phyloP scores from a whole-genome alignment of 2,888 invertebrate species.

The Andrena trimmerana region DNA sequence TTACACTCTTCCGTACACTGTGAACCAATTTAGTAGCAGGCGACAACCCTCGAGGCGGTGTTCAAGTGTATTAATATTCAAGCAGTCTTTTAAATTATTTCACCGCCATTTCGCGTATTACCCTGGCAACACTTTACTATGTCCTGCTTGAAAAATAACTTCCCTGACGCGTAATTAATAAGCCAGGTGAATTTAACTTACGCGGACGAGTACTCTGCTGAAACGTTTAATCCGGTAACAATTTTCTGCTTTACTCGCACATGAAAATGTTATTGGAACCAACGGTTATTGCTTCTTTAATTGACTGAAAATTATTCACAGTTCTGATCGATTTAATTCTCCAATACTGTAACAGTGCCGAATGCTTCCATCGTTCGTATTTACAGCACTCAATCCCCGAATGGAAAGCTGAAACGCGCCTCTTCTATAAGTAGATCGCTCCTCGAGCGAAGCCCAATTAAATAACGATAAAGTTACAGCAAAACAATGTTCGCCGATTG shows the following conservation, averaged over 20 bases:
- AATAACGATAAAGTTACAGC: too few species aligned
- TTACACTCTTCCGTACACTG: background rate
- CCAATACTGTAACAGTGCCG: background rate
- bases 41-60: background rate
- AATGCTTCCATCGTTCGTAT: background rate
- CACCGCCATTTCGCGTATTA: background rate
- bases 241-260: background rate
- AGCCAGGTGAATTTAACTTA: background rate
- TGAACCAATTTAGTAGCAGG: conserved; percentile 5
- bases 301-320: background rate
- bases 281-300: background rate
- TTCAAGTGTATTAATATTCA: background rate
- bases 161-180: background rate
- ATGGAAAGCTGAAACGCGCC: too few species aligned
- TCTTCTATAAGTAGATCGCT: too few species aligned
- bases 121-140: background rate
- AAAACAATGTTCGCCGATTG: too few species aligned
- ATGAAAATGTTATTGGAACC: background rate
- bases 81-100: background rate
- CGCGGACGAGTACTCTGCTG: background rate
- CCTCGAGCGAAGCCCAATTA: too few species aligned
- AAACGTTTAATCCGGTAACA: conserved; percentile 6
- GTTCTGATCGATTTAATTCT: background rate
- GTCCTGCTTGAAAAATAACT: background rate
- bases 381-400: background rate